Evolutionary conservation across 2,888 invertebrate species (phyloP).

Genomic region (Metacarcinus magister): DNA sequence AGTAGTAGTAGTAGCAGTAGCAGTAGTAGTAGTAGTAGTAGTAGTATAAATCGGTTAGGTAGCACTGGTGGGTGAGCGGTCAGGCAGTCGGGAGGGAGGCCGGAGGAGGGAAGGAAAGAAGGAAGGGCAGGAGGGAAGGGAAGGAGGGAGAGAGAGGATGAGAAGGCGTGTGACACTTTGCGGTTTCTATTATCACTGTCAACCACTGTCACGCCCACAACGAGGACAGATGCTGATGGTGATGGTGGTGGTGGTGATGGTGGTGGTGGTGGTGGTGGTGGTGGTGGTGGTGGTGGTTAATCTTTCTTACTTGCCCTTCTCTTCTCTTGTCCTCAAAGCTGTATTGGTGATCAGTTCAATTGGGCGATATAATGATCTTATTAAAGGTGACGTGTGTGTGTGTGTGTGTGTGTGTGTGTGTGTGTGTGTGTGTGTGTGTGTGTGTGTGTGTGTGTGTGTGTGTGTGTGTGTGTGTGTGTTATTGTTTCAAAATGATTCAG

Average conservation of each 20-base stretch:
- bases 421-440: background rate
- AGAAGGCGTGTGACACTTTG: slow-evolving; percentile 26
- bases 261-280: background rate
- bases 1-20: too few species aligned
- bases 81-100: background rate
- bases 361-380: background rate
- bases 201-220: background rate
- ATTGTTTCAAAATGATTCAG: too few species aligned
- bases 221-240: background rate
- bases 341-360: background rate
- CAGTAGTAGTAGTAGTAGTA: too few species aligned
- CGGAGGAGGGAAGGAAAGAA: background rate
- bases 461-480: background rate
- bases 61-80: too few species aligned
- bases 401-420: background rate
- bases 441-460: slow-evolving; percentile 26
- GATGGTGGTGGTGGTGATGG: background rate
- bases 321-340: too few species aligned
- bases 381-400: background rate
- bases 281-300: too few species aligned
- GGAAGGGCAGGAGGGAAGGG: too few species aligned
- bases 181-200: background rate
- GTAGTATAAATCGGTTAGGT: too few species aligned
- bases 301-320: too few species aligned
- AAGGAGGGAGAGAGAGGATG: background rate